Percentiles rank a stretch among this genome's conserved stretches.
Conservation (phyloP, 1,140 invertebrate species). For the Pseudobourletiella spinata region DNA sequence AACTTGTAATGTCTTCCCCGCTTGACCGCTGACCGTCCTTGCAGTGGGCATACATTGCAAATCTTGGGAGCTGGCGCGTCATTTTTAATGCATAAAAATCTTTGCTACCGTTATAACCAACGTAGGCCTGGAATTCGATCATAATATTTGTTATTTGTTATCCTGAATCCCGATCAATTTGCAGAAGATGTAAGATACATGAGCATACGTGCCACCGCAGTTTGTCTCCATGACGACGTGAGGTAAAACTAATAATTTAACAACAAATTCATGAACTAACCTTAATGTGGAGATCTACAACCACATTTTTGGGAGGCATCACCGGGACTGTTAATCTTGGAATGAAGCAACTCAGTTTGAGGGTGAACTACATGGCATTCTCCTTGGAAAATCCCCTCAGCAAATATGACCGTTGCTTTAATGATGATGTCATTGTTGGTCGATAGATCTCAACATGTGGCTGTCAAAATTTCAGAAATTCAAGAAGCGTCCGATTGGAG, state of each 20-base stretch:
- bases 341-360: slow-evolving; percentile 45
- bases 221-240: no score
- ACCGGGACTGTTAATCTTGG: slow-evolving; percentile 51
- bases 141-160: neutral
- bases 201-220: no score
- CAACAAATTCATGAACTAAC: no score
- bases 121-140: slow-evolving; percentile 53
- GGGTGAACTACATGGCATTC: slow-evolving; percentile 75
- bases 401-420: slow-evolving; percentile 71
- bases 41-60: slow-evolving; percentile 68
- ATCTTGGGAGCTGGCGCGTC: slow-evolving; percentile 72
- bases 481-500: no score
- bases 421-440: slow-evolving; percentile 75
- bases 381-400: slow-evolving; percentile 77
- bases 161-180: neutral
- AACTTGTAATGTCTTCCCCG: slow-evolving; percentile 9
- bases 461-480: no score
- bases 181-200: neutral
- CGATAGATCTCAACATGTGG: slow-evolving; percentile 58
- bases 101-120: slow-evolving; percentile 61
- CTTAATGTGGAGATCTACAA: slow-evolving; percentile 84
- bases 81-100: slow-evolving; percentile 86
- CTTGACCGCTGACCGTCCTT: slow-evolving; percentile 21
- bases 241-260: no score
- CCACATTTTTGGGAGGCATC: slow-evolving; percentile 65